These are phyloP conservation scores for Bursaphelenchus okinawaensis DNA, from an alignment of 2,888 invertebrate genomes.

Conservation along the genomic window DNA sequence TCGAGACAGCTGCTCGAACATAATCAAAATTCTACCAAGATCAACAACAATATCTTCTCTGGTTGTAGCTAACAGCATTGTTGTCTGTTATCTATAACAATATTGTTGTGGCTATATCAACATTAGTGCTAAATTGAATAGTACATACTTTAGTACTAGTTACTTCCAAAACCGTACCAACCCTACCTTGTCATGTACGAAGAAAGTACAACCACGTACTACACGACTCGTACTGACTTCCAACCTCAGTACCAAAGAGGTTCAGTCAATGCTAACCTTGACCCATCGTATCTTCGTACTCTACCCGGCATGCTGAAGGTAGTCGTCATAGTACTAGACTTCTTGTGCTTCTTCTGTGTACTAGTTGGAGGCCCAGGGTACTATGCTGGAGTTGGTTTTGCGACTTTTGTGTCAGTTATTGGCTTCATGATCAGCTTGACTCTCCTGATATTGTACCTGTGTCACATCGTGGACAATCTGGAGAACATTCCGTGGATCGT, in stretches of 20 bases:
- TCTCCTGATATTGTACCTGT: conserved; percentile 73
- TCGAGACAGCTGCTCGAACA: neutral
- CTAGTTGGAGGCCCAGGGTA: conserved; percentile 65
- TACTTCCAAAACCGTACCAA: neutral
- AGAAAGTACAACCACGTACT: conserved; percentile 18
- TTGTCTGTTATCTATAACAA: too few species aligned
- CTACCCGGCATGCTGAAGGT: conserved; percentile 74
- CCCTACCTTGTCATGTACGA: conserved; percentile 22
- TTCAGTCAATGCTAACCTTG: conserved; percentile 62
- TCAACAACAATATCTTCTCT: too few species aligned
- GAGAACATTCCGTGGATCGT: conserved; percentile 80
- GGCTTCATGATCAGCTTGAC: conserved; percentile 80
- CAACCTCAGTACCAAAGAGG: conserved; percentile 17
- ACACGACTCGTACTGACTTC: conserved; percentile 26
- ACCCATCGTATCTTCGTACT: conserved; percentile 69
- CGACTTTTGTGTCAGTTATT: conserved; percentile 65
- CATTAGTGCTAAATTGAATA: too few species aligned
- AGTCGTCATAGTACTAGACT: conserved; percentile 64
- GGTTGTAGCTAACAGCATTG: too few species aligned
- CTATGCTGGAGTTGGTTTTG: conserved; percentile 66
- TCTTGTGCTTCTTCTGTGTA: conserved; percentile 75
- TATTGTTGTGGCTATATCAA: too few species aligned
- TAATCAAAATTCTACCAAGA: neutral
- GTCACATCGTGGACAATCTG: conserved; percentile 79
- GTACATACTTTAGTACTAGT: too few species aligned